These are phyloP conservation scores for Aspiorhynchus laticeps DNA, from an alignment of 2,113 vertebrate species.

Conservation along the genomic window DNA sequence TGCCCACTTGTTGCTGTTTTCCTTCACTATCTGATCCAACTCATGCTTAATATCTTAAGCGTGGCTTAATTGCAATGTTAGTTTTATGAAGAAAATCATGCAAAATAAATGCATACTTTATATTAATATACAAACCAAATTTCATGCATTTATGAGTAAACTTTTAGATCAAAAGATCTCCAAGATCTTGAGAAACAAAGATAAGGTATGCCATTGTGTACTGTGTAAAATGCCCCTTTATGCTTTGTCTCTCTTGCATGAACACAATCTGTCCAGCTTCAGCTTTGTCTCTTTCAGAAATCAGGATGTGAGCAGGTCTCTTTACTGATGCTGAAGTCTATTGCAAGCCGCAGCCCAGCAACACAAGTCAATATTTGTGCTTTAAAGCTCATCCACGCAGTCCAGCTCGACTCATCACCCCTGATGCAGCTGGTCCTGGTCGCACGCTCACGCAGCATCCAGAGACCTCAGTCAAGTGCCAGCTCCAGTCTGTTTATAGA, in stretches of 20 bases:
- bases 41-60: neutral
- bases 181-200: neutral
- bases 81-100: neutral
- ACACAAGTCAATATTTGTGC: constrained; percentile 29
- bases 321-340: neutral
- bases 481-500: constrained; percentile 3
- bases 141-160: neutral
- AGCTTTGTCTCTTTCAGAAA: neutral
- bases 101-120: neutral
- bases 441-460: neutral
- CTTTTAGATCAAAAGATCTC: neutral
- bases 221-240: neutral
- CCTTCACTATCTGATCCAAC: neutral
- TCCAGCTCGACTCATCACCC: constrained; percentile 20
- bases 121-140: neutral
- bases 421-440: neutral
- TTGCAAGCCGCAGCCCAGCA: constrained; percentile 13
- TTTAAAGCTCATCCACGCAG: neutral
- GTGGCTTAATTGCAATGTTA: neutral
- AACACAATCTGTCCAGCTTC: neutral
- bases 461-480: neutral
- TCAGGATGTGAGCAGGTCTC: neutral
- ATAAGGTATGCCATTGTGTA: neutral
- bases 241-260: neutral
- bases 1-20: neutral